These are phyloP conservation scores for Netelia inedita DNA, from an alignment of 2,888 invertebrate genomes.

Conservation along the genomic window DNA sequence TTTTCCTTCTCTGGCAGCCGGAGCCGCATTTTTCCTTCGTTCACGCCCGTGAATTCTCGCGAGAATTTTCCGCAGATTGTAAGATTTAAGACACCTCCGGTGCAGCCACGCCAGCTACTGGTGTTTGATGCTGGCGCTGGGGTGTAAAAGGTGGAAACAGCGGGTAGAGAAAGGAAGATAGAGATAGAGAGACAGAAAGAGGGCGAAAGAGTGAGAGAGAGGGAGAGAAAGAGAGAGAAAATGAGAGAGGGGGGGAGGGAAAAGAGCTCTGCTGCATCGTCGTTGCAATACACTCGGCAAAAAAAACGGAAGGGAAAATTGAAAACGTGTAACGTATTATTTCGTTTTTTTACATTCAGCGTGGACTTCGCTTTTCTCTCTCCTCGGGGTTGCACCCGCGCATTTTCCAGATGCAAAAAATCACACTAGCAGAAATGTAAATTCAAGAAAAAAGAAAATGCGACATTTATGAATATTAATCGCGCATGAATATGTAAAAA, in stretches of 20 bases:
- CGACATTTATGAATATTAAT: no score
- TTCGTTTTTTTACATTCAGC: constrained; percentile 24
- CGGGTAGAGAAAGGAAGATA: neutral
- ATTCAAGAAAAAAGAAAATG: neutral
- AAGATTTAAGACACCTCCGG: constrained; percentile 67
- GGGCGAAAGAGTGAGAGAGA: neutral
- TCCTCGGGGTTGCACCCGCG: neutral
- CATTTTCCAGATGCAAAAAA: neutral
- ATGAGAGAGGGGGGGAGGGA: neutral
- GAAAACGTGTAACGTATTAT: constrained; percentile 61
- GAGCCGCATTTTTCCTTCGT: constrained; percentile 45
- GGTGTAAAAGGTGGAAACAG: neutral
- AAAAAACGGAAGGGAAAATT: constrained; percentile 64
- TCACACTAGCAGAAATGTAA: neutral
- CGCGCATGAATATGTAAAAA: no score
- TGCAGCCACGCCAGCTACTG: constrained; percentile 35
- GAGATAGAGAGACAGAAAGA: neutral
- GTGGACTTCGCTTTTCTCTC: constrained; percentile 25
- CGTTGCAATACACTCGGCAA: neutral
- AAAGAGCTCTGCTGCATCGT: constrained; percentile 30
- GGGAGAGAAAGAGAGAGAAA: neutral
- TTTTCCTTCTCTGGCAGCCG: constrained; percentile 50
- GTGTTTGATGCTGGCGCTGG: constrained; percentile 4
- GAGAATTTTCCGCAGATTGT: constrained; percentile 68
- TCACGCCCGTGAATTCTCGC: constrained; percentile 52